Conservation (phyloP, 2,113 vertebrate genomes). For the Tragelaphus strepsiceros region DNA sequence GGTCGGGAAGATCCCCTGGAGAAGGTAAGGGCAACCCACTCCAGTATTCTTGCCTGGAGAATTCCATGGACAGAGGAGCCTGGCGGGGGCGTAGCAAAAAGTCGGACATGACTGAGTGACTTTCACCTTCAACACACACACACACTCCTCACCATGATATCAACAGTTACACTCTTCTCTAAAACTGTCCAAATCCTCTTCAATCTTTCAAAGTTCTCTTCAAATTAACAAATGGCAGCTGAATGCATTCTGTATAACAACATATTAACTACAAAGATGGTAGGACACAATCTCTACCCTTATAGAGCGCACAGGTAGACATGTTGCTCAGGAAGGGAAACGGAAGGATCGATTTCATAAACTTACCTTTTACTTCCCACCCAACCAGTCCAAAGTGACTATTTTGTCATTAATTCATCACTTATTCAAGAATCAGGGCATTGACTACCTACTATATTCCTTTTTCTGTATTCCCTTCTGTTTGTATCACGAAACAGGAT, state of each 20-base stretch:
- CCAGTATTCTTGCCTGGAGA: not conserved
- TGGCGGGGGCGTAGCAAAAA: fast-evolving
- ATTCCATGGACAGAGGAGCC: not conserved
- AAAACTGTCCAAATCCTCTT: not conserved
- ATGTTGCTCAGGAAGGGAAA: not conserved
- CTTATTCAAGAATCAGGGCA: not conserved
- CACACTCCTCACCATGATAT: not conserved
- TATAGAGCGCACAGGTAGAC: not conserved
- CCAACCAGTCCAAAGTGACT: not conserved
- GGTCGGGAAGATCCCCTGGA: not conserved
- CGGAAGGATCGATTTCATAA: not conserved
- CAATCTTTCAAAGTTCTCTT: not conserved
- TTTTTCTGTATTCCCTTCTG: not conserved
- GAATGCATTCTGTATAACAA: not conserved
- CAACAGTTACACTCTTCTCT: not conserved
- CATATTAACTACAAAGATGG: not conserved
- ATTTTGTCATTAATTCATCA: not conserved
- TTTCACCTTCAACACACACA: not conserved
- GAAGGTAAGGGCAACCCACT: not conserved
- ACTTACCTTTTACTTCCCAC: not conserved
- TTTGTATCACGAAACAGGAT: not conserved
- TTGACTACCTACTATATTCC: not conserved
- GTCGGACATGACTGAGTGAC: not conserved
- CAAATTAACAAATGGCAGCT: not conserved
- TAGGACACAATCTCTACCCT: not conserved